Evolutionary conservation across 1,140 invertebrate genomes (phyloP), one percentile per base, ranked within the genome.

Genomic region (Cyphomyrmex costatus): DNA sequence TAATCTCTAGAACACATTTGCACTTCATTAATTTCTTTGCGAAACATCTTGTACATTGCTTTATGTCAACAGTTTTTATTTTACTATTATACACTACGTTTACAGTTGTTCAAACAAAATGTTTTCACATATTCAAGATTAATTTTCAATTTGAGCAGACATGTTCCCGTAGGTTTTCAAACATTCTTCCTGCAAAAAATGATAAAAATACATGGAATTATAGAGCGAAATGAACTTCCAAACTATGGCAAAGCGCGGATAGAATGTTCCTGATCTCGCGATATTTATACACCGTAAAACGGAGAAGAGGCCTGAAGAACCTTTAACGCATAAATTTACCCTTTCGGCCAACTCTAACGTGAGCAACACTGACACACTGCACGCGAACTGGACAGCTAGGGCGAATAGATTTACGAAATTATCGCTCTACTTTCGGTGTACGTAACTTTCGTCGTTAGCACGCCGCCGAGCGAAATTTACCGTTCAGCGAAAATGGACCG

Each of bases 321-420:
- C 30, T 12, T 56, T 33, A 21, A 8, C 63, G 36, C 19, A 36
- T 80, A 80, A 80, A 80, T 80, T 68, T 80, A 70, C 16, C 16
- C 27, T 63, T 7, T 14, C 24, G 21, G 7, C 27, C 10, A 46
- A 56, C 30, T 36, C 46, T 53, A 53, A n/a, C 46, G 49, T 21
- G 63, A 42, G 30, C 61, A 79, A 49, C 61, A 53, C 77, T 68
- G 61, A 80, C 78, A 56, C 65, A 27, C 33, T 42, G 30, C 27
- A 36, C n/a, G n/a, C 14, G 16, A 86, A 60, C 49, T 30, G 27
- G 49, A 65, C 68, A 33, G 21, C 19, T 42, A 58, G 53, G 46
- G 27, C 79, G 73, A 49, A 89, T 73, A 77, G 82, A 85, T 88
- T 66, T 33, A 63, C 24, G 46, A 88, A 85, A 86, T 88, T 80